These are phyloP conservation scores for Neoniphon sammara DNA, from an alignment of 2,797 vertebrate species.

Conservation along the genomic window DNA sequence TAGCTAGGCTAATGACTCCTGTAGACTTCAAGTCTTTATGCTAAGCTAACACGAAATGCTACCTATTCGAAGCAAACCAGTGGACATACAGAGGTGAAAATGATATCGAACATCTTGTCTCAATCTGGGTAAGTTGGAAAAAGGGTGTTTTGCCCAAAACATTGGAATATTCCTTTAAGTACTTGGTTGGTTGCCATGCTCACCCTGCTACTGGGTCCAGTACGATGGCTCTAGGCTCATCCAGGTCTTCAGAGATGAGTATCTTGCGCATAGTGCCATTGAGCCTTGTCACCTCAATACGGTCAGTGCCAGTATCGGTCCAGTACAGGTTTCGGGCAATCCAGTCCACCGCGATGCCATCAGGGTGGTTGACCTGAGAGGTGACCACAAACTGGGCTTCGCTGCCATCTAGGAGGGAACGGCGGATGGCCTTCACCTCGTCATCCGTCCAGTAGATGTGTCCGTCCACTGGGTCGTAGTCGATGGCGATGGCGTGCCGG, in stretches of 20 bases:
- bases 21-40: too few species aligned
- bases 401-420: constrained; percentile 89
- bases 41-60: too few species aligned
- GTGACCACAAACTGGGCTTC: constrained; percentile 92
- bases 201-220: constrained; percentile 94
- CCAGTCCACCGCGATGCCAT: constrained; percentile 97
- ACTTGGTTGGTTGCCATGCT: constrained; percentile 44
- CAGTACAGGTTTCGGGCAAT: constrained; percentile 96
- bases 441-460: constrained; percentile 98
- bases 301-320: constrained; percentile 97
- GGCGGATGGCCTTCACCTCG: constrained; percentile 93
- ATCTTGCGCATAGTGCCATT: constrained; percentile 98
- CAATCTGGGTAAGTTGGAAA: too few species aligned
- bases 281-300: constrained; percentile 94
- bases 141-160: too few species aligned
- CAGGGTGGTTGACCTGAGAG: constrained; percentile 93
- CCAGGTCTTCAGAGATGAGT: constrained; percentile 93
- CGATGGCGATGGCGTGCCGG: constrained; percentile 96
- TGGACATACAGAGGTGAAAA: too few species aligned
- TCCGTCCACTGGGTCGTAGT: constrained; percentile 95
- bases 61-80: too few species aligned
- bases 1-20: too few species aligned
- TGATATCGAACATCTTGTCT: too few species aligned
- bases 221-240: constrained; percentile 95
- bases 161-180: too few species aligned